A percentile compares a stretch with the other conserved stretches of the same genome.
Conservation (phyloP, 2,888 invertebrate species). For the Thyatira batis region DNA sequence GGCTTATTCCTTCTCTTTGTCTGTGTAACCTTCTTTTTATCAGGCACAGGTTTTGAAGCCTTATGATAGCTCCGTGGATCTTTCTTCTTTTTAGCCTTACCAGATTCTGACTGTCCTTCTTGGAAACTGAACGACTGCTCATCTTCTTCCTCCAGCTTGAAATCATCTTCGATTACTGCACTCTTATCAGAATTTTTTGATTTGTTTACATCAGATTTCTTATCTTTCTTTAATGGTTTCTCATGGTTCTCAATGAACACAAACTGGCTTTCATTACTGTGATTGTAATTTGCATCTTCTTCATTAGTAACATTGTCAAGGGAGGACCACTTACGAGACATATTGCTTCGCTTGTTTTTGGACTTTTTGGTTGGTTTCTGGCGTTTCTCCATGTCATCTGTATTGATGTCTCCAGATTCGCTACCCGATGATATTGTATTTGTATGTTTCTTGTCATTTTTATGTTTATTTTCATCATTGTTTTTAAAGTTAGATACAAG, state of each 20-base stretch:
- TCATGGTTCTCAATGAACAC: conserved; percentile 73
- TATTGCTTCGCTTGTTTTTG: conserved; percentile 71
- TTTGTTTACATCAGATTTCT: conserved; percentile 54
- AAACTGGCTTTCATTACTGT: conserved; percentile 69
- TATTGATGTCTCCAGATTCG: conserved; percentile 74
- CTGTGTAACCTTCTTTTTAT: conserved; percentile 75
- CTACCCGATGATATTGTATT: conserved; percentile 74
- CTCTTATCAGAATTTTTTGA: conserved; percentile 52
- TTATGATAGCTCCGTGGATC: conserved; percentile 68
- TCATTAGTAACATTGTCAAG: conserved; percentile 78
- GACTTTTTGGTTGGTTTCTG: conserved; percentile 65
- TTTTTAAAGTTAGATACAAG: conserved; percentile 47
- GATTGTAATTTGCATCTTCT: conserved; percentile 56
- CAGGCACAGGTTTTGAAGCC: conserved; percentile 57
- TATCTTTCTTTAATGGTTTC: conserved; percentile 68
- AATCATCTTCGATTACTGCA: conserved; percentile 51
- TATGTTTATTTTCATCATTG: conserved; percentile 63
- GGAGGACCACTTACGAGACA: conserved; percentile 83
- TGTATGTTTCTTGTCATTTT: conserved; percentile 64
- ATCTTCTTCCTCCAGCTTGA: conserved; percentile 61
- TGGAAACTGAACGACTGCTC: conserved; percentile 62
- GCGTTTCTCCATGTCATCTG: conserved; percentile 68
- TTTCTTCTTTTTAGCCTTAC: conserved; percentile 74
- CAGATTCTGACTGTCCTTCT: conserved; percentile 58
- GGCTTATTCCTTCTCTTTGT: conserved; percentile 69